Evolutionary conservation across 2,888 invertebrate species (phyloP), one percentile per base, ranked within the genome.

Genomic region (Pterostichus niger): DNA sequence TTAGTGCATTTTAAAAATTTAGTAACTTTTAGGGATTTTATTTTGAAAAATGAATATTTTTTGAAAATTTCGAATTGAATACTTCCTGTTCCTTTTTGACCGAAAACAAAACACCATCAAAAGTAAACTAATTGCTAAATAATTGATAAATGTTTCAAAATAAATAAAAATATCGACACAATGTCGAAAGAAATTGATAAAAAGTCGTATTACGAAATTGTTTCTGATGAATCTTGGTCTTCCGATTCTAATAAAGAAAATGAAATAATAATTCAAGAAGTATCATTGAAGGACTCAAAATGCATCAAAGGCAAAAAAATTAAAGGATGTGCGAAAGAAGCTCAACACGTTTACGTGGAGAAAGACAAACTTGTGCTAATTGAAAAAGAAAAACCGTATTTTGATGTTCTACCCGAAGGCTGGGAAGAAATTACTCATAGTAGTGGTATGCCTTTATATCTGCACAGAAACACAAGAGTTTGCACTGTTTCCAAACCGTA

Each of bases 381-480:
- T 93, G 96, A 97, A 89, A 96, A 96, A 86, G 95, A 95, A 0
- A 94, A 95, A 85, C 97, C 98, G 91, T 97, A 97, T 88, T 98
- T 98, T 90, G 98, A 98, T 88, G 95, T 98, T 11, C 91, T 99
- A 35, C 99, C 99, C 0, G 95, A 98, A 90, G 98, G 98, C 82
- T 99, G 99, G 99, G 95, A 98, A 85, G 95, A 96, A 91, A 96
- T 98, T 17, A 96, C 96, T 0, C 99, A 99, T 90, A 95, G 96
- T 88, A 97, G 98, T 89, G 99, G 99, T 13, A 97, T 99, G 95
- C 98, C 98, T 0, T 91, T 99, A 49, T 99, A 97, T 90, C 92
- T 99, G 85, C 98, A 99, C 89, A 96, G 96, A 87, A 91, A 92
- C 80, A 93, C 95, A 0, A 91, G 99, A 79, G 98, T 99, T 33